Percentiles rank a stretch among this genome's conserved stretches.
These are phyloP conservation scores for Periophthalmus modestus DNA, from an alignment of 2,113 vertebrate species.

Conservation along the genomic window DNA sequence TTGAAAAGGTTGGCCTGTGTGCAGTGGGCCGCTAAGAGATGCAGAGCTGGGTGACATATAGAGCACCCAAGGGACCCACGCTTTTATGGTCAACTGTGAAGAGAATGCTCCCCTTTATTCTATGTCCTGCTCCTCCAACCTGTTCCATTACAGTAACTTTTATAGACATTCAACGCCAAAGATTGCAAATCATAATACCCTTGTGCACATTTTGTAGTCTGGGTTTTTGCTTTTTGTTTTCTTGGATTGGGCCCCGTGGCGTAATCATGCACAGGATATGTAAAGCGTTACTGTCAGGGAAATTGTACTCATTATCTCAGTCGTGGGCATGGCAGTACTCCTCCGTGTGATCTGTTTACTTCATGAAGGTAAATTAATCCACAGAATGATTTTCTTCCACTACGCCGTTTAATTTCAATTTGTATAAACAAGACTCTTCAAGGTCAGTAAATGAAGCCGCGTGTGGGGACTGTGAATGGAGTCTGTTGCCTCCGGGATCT, in stretches of 20 bases:
- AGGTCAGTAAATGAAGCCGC: conserved; percentile 67
- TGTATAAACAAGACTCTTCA: conserved; percentile 71
- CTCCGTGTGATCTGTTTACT: conserved; percentile 57
- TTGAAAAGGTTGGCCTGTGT: conserved; percentile 77
- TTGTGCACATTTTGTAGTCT: conserved; percentile 27
- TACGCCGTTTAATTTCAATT: conserved; percentile 68
- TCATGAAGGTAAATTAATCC: conserved; percentile 53
- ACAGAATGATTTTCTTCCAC: conserved; percentile 55
- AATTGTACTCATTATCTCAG: conserved; percentile 54
- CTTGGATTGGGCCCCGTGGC: conserved; percentile 26
- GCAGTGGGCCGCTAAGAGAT: conserved; percentile 40
- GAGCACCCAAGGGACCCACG: conserved; percentile 45
- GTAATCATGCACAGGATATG: conserved; percentile 42
- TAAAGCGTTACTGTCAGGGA: conserved; percentile 41
- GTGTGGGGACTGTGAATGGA: conserved; percentile 66
- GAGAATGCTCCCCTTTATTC: conserved; percentile 18
- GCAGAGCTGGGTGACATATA: conserved; percentile 66
- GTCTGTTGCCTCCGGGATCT: conserved; percentile 59
- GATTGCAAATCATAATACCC: conserved; percentile 59
- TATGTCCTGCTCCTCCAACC: conserved; percentile 21
- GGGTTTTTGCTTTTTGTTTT: conserved; percentile 40
- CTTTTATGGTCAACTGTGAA: conserved; percentile 62
- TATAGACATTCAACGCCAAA: conserved; percentile 59
- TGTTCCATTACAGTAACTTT: conserved; percentile 60
- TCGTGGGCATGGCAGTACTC: conserved; percentile 39